These are phyloP conservation scores for Sycobia sp. DNA, from an alignment of 1,140 invertebrate species.

Conservation along the genomic window DNA sequence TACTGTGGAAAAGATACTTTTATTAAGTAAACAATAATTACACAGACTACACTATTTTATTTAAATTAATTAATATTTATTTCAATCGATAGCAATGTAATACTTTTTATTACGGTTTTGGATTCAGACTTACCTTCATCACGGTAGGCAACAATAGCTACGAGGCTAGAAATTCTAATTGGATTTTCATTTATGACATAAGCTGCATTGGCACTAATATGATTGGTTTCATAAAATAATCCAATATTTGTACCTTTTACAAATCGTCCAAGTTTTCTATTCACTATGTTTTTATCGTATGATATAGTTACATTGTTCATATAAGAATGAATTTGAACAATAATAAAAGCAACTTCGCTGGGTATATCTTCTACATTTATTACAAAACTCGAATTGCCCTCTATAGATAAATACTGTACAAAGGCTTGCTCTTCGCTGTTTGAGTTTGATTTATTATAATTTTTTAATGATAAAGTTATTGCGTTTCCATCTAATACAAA, in stretches of 20 bases:
- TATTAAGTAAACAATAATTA: too few species aligned
- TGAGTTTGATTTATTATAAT: conserved; percentile 10
- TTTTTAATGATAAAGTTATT: conserved; percentile 29
- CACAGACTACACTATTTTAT: too few species aligned
- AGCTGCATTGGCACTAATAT: conserved; percentile 36
- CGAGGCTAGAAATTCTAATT: conserved; percentile 54
- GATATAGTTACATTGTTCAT: conserved; percentile 67
- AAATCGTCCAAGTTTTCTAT: conserved; percentile 49
- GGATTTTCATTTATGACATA: conserved; percentile 58
- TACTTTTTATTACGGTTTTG: too few species aligned
- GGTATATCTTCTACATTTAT: conserved; percentile 62
- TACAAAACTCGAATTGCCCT: conserved; percentile 42
- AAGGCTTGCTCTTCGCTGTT: conserved; percentile 40
- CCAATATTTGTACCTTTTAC: conserved; percentile 69
- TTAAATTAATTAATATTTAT: too few species aligned
- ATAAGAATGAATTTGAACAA: conserved; percentile 72
- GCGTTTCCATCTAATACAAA: conserved; percentile 35
- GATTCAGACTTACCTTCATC: conserved; percentile 58
- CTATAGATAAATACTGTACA: conserved; percentile 37
- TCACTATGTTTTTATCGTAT: conserved; percentile 52
- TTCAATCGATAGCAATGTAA: too few species aligned
- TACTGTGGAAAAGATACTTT: too few species aligned
- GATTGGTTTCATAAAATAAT: conserved; percentile 55
- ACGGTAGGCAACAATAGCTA: conserved; percentile 65
- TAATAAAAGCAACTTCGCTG: conserved; percentile 62